Conservation (phyloP, 2,113 vertebrate species). For the Atractosteus spatula region DNA sequence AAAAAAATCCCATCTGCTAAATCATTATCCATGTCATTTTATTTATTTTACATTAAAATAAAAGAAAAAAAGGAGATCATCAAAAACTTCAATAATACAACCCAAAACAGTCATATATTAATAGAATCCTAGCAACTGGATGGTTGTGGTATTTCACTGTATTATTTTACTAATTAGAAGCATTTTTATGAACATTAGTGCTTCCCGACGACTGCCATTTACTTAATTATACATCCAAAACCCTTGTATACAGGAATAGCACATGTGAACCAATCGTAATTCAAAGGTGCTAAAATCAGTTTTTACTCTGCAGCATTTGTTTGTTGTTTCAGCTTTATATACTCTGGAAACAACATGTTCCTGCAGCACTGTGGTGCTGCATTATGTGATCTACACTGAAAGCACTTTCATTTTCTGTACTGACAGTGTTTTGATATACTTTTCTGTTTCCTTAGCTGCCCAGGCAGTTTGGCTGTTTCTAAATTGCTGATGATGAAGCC, state of each 20-base stretch:
- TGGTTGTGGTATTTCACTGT: no score
- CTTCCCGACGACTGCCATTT: no score
- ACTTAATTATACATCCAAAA: no score
- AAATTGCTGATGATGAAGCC: conserved; percentile 47
- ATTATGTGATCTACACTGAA: conserved; percentile 34
- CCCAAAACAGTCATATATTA: no score
- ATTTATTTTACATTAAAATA: no score
- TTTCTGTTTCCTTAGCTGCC: conserved; percentile 49
- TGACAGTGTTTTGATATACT: conserved; percentile 52
- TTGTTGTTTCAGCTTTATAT: background rate
- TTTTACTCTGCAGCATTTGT: background rate
- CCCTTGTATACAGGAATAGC: background rate
- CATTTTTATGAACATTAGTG: no score
- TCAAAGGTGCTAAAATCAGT: background rate
- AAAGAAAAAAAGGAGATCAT: no score
- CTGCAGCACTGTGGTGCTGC: conserved; percentile 22
- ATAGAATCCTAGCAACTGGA: no score
- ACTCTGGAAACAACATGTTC: background rate
- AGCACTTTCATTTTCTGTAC: conserved; percentile 45
- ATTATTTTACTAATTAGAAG: no score
- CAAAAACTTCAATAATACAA: no score
- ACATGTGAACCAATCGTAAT: background rate
- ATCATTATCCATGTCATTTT: no score
- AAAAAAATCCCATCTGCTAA: no score
- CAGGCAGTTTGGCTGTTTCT: conserved; percentile 52